Evolutionary conservation across 2,113 vertebrate genomes (phyloP).

Genomic region (Hirundichthys speculiger): DNA sequence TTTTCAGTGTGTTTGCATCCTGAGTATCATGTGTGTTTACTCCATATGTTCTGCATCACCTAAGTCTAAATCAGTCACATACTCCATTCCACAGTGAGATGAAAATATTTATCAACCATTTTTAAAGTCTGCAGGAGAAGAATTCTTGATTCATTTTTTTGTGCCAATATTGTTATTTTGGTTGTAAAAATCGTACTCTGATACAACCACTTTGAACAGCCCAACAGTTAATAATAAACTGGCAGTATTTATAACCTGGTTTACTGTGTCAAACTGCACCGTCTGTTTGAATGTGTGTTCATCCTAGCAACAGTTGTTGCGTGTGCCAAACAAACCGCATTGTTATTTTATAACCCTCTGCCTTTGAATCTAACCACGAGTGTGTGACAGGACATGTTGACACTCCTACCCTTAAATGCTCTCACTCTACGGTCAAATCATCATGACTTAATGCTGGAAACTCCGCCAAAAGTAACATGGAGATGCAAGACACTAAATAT

Average conservation of each 20-base stretch:
- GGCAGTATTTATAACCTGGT: background rate
- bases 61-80: too few relatives aligned
- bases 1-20: too few relatives aligned
- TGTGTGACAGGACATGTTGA: slow-evolving; percentile 54
- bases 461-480: slow-evolving; percentile 25
- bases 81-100: too few relatives aligned
- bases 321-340: slow-evolving; percentile 38
- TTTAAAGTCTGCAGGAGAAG: too few relatives aligned
- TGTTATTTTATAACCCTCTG: slow-evolving; percentile 37
- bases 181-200: too few relatives aligned
- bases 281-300: slow-evolving; percentile 11
- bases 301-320: slow-evolving; percentile 54
- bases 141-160: too few relatives aligned
- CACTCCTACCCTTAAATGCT: slow-evolving; percentile 31
- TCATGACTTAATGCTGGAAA: slow-evolving; percentile 49
- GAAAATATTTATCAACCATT: too few relatives aligned
- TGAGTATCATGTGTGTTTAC: too few relatives aligned
- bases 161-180: too few relatives aligned
- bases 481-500: slow-evolving; percentile 37
- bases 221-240: background rate
- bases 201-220: too few relatives aligned
- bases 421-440: slow-evolving; percentile 33
- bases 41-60: too few relatives aligned
- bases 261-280: slow-evolving; percentile 8
- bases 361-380: slow-evolving; percentile 33